Percentiles rank a stretch among this genome's conserved stretches.
Evolutionary conservation across 2,797 vertebrate genomes (phyloP).

Genomic region (Diplodus sargus): DNA sequence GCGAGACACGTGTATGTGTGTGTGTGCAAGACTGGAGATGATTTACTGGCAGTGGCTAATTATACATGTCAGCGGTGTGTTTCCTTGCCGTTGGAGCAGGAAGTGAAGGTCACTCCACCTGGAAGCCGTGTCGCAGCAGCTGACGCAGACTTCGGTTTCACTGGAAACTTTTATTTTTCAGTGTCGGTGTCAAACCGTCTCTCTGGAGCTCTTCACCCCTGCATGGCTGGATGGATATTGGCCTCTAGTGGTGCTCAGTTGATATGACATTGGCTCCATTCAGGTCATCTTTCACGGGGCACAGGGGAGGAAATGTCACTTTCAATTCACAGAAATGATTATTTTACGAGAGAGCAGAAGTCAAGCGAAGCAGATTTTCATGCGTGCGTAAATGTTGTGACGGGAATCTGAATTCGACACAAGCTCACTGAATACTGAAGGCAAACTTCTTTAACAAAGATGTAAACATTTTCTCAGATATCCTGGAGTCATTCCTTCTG

Average conservation of each 20-base stretch:
- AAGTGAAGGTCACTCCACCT: conserved; percentile 72
- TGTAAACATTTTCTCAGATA: conserved; percentile 28
- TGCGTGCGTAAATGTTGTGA: background rate
- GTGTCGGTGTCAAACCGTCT: conserved; percentile 30
- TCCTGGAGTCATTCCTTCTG: conserved; percentile 52
- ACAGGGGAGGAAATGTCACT: conserved; percentile 18
- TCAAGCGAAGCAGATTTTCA: conserved; percentile 2
- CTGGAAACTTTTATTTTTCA: conserved; percentile 52
- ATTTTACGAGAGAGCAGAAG: conserved; percentile 36
- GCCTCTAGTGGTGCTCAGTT: conserved; percentile 46
- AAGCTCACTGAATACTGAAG: background rate
- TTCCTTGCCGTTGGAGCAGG: conserved; percentile 53
- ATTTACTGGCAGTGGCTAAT: conserved; percentile 63
- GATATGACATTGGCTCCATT: conserved; percentile 16
- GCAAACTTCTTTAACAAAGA: background rate
- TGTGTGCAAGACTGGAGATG: conserved; percentile 32
- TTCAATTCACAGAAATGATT: conserved; percentile 19
- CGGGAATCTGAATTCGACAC: background rate
- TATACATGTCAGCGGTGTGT: conserved; percentile 69
- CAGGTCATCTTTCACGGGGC: conserved; percentile 27
- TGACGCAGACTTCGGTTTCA: conserved; percentile 51
- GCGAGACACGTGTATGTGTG: conserved; percentile 24
- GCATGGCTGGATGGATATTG: conserved; percentile 29
- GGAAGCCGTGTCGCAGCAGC: conserved; percentile 62
- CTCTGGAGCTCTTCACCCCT: background rate